Conservation (phyloP, 2,113 vertebrate genomes). For the Sclerurus mexicanus region DNA sequence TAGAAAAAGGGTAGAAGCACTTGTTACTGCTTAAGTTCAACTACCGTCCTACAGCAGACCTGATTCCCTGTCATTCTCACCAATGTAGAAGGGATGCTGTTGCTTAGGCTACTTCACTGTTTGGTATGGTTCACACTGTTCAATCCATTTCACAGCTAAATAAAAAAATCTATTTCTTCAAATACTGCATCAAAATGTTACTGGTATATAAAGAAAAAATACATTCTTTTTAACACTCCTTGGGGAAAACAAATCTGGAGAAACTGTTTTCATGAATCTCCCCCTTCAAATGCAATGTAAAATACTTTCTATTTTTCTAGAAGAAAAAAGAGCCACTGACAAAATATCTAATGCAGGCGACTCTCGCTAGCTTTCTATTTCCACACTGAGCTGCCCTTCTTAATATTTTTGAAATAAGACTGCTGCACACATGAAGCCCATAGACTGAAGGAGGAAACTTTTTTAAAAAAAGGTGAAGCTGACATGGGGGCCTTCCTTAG, state of each 20-base stretch:
- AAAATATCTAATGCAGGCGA: background rate
- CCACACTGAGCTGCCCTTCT: background rate
- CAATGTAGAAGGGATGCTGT: background rate
- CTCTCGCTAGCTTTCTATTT: background rate
- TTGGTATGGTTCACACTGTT: background rate
- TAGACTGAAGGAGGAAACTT: background rate
- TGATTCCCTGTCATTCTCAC: background rate
- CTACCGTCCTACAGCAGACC: background rate
- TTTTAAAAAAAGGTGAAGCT: slow-evolving; percentile 24
- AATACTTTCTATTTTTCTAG: background rate
- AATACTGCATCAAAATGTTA: background rate
- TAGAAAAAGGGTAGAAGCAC: background rate
- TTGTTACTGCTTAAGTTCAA: background rate
- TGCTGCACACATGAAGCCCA: background rate
- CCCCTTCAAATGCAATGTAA: background rate
- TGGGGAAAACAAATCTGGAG: background rate
- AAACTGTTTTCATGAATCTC: background rate
- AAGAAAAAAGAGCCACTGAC: background rate
- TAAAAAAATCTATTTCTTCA: background rate
- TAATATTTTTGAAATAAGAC: background rate
- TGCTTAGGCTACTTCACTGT: background rate
- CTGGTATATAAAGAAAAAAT: background rate
- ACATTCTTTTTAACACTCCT: background rate
- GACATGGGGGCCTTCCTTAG: background rate
- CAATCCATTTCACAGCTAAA: background rate